Evolutionary conservation across 2,113 vertebrate species (phyloP).

Genomic region (Lampris incognitus): DNA sequence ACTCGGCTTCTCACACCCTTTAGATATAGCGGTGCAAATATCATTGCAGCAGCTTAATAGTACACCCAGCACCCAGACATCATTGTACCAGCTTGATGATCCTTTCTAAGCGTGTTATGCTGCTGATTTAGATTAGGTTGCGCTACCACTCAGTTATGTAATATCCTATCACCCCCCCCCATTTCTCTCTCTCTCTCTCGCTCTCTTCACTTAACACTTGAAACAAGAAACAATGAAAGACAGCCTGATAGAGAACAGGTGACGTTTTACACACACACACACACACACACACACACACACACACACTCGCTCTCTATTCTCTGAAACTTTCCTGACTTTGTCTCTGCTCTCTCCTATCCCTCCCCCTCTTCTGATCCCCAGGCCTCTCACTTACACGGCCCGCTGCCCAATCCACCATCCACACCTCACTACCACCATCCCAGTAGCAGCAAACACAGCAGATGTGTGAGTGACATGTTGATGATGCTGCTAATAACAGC

Average conservation of each 20-base stretch:
- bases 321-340: constrained; percentile 26
- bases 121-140: too few species aligned
- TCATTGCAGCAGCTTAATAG: too few species aligned
- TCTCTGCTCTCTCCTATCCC: constrained; percentile 15
- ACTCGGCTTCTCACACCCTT: too few species aligned
- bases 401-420: not conserved
- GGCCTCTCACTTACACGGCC: not conserved
- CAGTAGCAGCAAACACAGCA: constrained; percentile 32
- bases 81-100: too few species aligned
- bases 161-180: too few species aligned
- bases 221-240: constrained; percentile 33
- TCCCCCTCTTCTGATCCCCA: constrained; percentile 3
- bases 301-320: too few species aligned
- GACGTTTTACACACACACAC: too few species aligned
- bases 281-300: too few species aligned
- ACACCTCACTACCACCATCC: constrained; percentile 4
- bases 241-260: not conserved
- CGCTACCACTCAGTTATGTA: too few species aligned
- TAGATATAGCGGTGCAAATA: too few species aligned
- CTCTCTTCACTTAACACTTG: not conserved
- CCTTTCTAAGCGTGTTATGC: too few species aligned
- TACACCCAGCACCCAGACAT: too few species aligned
- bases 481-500: constrained; percentile 35
- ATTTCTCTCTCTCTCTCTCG: not conserved
- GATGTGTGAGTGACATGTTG: constrained; percentile 44